Percentiles rank a stretch among this genome's conserved stretches.
Conservation (phyloP, 2,797 vertebrate genomes). For the Artibeus jamaicensis region DNA sequence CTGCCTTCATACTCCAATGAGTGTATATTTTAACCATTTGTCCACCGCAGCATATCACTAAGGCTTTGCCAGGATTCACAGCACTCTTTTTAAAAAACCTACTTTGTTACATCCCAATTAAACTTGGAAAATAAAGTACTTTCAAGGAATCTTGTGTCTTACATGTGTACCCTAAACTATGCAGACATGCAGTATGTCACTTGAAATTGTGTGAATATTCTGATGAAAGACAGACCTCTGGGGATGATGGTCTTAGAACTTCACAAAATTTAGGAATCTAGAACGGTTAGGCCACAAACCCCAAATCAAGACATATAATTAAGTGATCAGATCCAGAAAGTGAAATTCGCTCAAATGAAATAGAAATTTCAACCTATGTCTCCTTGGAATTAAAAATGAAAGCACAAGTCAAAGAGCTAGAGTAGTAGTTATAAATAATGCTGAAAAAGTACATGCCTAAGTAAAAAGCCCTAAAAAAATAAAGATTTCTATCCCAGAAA, state of each 20-base stretch:
- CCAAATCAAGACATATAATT: conserved; percentile 66
- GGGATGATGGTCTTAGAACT: not conserved
- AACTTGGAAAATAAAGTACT: conserved; percentile 61
- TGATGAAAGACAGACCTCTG: conserved; percentile 44
- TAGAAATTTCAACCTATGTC: conserved; percentile 36
- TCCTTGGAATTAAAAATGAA: conserved; percentile 25
- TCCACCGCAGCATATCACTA: conserved; percentile 79
- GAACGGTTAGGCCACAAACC: not conserved
- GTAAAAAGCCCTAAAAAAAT: not conserved
- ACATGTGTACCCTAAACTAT: conserved; percentile 41
- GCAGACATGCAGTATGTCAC: conserved; percentile 53
- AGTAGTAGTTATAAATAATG: not conserved
- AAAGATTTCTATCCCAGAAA: not conserved
- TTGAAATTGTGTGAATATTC: conserved; percentile 65
- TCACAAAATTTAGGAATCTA: not conserved
- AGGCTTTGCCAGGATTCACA: conserved; percentile 60
- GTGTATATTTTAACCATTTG: conserved; percentile 93
- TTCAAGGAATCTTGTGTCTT: conserved; percentile 70
- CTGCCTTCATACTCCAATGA: conserved; percentile 94
- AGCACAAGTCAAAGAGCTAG: not conserved
- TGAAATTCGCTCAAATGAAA: conserved; percentile 27
- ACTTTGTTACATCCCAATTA: conserved; percentile 55
- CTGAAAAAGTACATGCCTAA: not conserved
- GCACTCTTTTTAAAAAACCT: not conserved
- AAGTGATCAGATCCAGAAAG: not conserved